Percentiles rank a stretch among this genome's conserved stretches.
phyloP scores from a whole-genome alignment of 2,888 invertebrate species.

The Drosophila lutescens region DNA sequence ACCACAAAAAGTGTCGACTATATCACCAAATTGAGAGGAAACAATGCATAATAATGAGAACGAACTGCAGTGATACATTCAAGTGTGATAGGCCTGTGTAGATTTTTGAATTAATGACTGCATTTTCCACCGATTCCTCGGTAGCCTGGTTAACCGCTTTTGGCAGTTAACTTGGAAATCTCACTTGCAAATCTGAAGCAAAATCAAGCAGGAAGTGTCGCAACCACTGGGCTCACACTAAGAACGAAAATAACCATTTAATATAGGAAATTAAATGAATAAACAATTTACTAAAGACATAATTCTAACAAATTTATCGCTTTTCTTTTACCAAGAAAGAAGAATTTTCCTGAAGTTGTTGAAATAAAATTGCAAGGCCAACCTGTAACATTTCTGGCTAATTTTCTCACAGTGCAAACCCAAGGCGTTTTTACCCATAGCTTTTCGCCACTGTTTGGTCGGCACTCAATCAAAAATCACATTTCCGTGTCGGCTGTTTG shows the following conservation, averaged over 20 bases:
- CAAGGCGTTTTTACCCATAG: slow-evolving; percentile 14
- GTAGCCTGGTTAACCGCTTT: neutral
- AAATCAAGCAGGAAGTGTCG: neutral
- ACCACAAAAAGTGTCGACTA: slow-evolving; percentile 5
- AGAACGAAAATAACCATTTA: no score
- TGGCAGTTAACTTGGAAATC: neutral
- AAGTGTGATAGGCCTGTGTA: neutral
- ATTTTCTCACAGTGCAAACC: neutral
- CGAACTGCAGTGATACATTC: neutral
- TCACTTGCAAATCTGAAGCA: neutral
- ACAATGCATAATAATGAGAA: slow-evolving; percentile 10
- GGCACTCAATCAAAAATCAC: slow-evolving; percentile 79
- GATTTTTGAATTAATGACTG: slow-evolving; percentile 5
- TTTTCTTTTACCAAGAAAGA: no score
- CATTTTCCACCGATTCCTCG: neutral
- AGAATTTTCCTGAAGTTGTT: no score
- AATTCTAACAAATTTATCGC: neutral
- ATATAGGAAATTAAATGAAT: no score
- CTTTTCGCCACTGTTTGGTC: slow-evolving; percentile 39
- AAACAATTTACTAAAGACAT: no score
- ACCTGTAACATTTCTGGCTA: no score
- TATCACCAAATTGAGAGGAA: slow-evolving; percentile 5
- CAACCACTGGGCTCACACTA: no score
- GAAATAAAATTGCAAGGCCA: no score
- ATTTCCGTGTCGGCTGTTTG: slow-evolving; percentile 62